Evolutionary conservation across 2,113 vertebrate species (phyloP), one percentile per base, ranked within the genome.

Genomic region (Cinclus mexicanus): DNA sequence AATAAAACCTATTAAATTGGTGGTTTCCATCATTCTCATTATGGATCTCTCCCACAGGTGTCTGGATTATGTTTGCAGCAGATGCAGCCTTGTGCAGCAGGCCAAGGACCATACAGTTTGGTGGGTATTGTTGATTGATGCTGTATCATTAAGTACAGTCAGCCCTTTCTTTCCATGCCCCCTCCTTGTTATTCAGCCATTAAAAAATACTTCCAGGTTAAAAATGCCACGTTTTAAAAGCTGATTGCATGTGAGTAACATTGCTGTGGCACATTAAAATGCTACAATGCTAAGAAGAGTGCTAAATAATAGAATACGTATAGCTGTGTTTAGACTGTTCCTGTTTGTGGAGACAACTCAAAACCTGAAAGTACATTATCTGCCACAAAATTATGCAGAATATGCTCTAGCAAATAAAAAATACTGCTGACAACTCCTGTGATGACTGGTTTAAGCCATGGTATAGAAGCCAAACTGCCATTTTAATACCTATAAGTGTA

Each of bases 1-100:
- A 93, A 90, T 39, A 85, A 92, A 91, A 91, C 79, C 59, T 70
- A 70, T 70, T 52, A 80, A 77, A 91, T 72, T 80, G 67, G 70
- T 86, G 35, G 17, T 80, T 96, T 94, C 87, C 59, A 91, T 83
- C 47, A 41, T 64, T 88, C 67, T 72, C 19, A 41, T 69, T 69
- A 76, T 0, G 85, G 46, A 87, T 80, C 42, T 87, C 28, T 76
- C 93, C 70, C 89, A 86, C 67, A 88, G 67, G 52, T 94, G 42
- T 67, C 82, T 60, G 42, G 47, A 89, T 72, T 39, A 44, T 26
- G 26, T 87, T 76, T 95, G 74, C 87, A 96, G 77, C 67, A 79
- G 53, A 76, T 79, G 82, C 81, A 79, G 56, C 90, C 37, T 25
- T 25, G 55, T 78, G 70, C 57, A 94, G 67, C 93, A 80, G 92